Conservation (phyloP, 1,140 invertebrate genomes). For the Diploscapter pachys region DNA sequence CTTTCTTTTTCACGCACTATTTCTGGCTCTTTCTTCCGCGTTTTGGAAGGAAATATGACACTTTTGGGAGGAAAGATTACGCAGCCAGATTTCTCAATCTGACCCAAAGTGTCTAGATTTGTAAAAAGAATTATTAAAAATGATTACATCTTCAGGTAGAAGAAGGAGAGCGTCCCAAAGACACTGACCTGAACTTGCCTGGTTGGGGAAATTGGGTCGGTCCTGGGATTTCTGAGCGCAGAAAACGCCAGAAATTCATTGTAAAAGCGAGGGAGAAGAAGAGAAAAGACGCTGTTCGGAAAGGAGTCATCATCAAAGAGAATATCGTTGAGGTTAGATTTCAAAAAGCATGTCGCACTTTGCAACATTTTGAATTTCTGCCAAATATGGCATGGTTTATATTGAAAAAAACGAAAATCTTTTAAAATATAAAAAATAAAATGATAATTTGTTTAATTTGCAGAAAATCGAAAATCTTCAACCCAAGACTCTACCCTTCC, state of each 20-base stretch:
- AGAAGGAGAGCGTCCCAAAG: constrained; percentile 66
- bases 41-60: not conserved
- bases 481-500: constrained; percentile 76
- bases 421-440: too few species aligned
- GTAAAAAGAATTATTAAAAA: not conserved
- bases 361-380: too few species aligned
- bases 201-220: constrained; percentile 95
- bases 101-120: not conserved
- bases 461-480: constrained; percentile 51
- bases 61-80: not conserved
- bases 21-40: not conserved
- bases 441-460: not conserved
- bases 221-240: constrained; percentile 68
- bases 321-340: constrained; percentile 26
- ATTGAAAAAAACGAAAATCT: too few species aligned
- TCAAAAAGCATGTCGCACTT: too few species aligned
- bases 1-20: not conserved
- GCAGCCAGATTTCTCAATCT: not conserved
- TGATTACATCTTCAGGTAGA: constrained; percentile 59
- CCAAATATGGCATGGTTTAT: too few species aligned
- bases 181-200: constrained; percentile 76
- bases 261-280: constrained; percentile 60
- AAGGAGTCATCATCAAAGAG: constrained; percentile 67
- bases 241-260: constrained; percentile 35
- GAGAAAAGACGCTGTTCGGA: constrained; percentile 70